Conservation (phyloP, 2,113 vertebrate genomes). For the Neodon shergylaensis region DNA sequence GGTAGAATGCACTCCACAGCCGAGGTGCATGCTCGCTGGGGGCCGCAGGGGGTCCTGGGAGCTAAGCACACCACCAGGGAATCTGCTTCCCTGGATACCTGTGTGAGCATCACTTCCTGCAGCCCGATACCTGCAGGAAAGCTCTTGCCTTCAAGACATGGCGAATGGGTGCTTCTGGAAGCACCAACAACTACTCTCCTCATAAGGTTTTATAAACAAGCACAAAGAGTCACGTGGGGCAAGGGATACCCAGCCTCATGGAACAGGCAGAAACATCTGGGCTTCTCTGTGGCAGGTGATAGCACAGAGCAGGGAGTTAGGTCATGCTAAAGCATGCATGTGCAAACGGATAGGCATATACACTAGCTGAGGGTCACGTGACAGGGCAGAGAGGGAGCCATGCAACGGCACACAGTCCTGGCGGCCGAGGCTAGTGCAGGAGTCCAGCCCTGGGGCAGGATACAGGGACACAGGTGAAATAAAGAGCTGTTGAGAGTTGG, state of each 20-base stretch:
- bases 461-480: not conserved
- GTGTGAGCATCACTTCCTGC: fast-evolving
- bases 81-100: fast-evolving
- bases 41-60: fast-evolving
- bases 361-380: not conserved
- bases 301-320: not conserved
- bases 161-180: not conserved
- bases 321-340: not conserved
- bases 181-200: not conserved
- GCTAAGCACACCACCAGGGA: fast-evolving
- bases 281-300: fast-evolving
- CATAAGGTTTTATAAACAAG: not conserved
- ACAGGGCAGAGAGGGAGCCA: too few species aligned
- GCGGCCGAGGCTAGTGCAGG: not conserved
- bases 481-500: fast-evolving
- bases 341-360: not conserved
- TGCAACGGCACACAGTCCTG: not conserved
- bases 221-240: fast-evolving
- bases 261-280: fast-evolving
- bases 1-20: not conserved
- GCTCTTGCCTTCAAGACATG: not conserved
- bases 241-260: fast-evolving
- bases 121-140: not conserved
- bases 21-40: not conserved
- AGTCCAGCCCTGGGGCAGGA: not conserved